Percentiles rank a stretch among this genome's conserved stretches.
These are phyloP conservation scores for Pomatorhinus ruficollis DNA, from an alignment of 2,113 vertebrate species.

Conservation along the genomic window DNA sequence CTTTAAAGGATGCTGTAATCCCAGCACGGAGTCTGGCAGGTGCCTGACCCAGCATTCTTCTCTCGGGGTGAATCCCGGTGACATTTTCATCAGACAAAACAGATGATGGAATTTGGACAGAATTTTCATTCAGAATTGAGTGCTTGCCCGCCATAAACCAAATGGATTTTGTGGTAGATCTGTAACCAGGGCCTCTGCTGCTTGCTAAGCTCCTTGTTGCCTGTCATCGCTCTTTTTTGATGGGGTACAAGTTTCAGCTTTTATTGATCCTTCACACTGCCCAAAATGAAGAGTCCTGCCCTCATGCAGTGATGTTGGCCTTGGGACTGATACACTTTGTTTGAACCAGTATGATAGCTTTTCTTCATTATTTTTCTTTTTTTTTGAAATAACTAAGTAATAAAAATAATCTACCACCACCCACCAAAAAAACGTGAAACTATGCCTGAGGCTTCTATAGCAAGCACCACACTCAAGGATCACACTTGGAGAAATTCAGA, in stretches of 20 bases:
- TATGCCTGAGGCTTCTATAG: neutral
- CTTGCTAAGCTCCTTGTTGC: neutral
- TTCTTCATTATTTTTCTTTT: neutral
- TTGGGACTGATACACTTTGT: neutral
- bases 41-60: neutral
- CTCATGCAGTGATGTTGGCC: neutral
- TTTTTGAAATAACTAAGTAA: neutral
- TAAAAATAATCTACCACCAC: neutral
- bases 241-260: neutral
- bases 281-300: neutral
- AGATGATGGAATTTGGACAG: neutral
- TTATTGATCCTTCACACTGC: neutral
- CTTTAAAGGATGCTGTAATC: neutral
- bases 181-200: neutral
- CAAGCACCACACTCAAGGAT: fast-evolving
- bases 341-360: neutral
- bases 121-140: neutral
- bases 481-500: neutral
- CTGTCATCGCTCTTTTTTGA: neutral
- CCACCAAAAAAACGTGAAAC: neutral
- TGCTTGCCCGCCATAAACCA: neutral
- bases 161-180: neutral
- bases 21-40: neutral
- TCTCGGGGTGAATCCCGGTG: neutral
- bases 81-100: neutral